Evolutionary conservation across 2,888 invertebrate genomes (phyloP).

Genomic region (Erebia palarica): DNA sequence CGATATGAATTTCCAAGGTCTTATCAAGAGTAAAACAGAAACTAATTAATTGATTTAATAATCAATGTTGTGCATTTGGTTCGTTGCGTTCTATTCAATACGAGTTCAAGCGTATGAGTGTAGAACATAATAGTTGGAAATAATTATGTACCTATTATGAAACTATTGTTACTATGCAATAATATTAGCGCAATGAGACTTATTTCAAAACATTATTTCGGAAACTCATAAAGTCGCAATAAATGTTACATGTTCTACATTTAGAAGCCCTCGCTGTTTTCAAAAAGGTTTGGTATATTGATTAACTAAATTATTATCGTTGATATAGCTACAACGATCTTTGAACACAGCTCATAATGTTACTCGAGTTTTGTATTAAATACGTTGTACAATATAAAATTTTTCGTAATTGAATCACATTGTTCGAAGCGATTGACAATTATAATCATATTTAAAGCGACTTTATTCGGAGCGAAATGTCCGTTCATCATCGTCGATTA

Average conservation of each 20-base stretch:
- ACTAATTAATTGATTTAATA: conserved; percentile 34
- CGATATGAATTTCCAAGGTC: conserved; percentile 3
- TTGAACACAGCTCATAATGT: no score
- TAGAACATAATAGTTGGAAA: neutral
- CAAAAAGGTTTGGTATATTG: no score
- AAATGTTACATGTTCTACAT: neutral
- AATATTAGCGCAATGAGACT: no score
- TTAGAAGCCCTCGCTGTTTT: neutral
- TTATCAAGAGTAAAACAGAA: conserved; percentile 22
- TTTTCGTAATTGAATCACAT: conserved; percentile 26
- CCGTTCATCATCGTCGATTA: conserved; percentile 31
- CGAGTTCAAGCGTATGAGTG: neutral
- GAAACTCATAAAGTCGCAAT: neutral
- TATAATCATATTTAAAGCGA: conserved; percentile 30
- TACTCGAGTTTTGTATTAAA: neutral
- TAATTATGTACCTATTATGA: neutral
- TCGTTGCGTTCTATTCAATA: conserved; percentile 28
- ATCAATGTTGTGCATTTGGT: conserved; percentile 29
- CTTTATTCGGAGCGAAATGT: conserved; percentile 29
- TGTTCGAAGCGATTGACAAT: conserved; percentile 29
- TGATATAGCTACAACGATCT: no score
- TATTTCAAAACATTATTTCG: neutral
- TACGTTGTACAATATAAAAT: conserved; percentile 10
- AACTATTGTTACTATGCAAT: no score
- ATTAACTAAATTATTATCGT: no score